These are phyloP conservation scores for Pheosia tremula DNA, from an alignment of 2,888 invertebrate genomes.

Conservation along the genomic window DNA sequence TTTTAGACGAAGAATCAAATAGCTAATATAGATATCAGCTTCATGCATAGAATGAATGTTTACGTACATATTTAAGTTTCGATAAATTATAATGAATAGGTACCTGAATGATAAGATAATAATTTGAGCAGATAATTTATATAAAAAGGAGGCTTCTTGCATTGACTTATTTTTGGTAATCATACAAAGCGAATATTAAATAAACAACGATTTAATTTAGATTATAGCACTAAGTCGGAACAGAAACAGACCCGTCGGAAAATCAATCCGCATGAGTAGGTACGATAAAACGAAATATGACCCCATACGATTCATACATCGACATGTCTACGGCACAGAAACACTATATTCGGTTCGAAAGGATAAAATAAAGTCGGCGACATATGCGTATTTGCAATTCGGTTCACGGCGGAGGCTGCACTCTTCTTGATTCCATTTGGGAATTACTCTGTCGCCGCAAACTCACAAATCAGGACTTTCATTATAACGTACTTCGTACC, in stretches of 20 bases:
- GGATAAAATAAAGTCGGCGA: constrained; percentile 68
- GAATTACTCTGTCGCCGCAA: constrained; percentile 78
- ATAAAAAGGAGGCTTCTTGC: no score
- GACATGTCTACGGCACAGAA: constrained; percentile 26
- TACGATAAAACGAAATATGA: neutral
- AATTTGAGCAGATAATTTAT: no score
- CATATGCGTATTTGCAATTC: constrained; percentile 80
- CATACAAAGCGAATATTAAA: no score
- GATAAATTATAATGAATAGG: no score
- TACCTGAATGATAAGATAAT: no score
- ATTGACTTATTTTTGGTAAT: no score
- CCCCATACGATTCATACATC: constrained; percentile 27
- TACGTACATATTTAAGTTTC: no score
- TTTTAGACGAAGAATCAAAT: no score
- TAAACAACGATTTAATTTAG: no score
- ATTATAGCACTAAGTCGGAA: no score
- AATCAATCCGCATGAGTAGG: neutral
- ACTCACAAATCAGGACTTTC: constrained; percentile 81
- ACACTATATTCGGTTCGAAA: constrained; percentile 28
- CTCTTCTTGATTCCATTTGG: constrained; percentile 83
- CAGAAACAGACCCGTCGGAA: neutral
- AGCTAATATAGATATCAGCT: no score
- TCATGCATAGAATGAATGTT: no score
- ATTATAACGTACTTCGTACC: constrained; percentile 48
- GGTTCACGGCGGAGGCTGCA: constrained; percentile 71